Base-by-base conservation (phyloP, 2,888 invertebrate species). In the Seira ritae region DNA sequence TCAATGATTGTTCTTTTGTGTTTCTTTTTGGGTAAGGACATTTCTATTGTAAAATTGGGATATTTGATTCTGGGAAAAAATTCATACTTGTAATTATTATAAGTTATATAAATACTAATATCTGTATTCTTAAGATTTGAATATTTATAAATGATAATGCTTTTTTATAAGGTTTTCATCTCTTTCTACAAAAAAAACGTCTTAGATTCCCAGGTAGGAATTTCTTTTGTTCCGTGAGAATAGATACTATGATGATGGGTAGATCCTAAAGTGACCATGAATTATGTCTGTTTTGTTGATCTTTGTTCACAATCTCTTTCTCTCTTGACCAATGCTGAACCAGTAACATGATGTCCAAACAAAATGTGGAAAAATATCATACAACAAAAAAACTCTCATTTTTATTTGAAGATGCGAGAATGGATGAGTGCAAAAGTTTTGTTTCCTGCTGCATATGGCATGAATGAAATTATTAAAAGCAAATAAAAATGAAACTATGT, bases 311-410 rank as follows among this genome's bases (percentile, higher is more conserved):
- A 42, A n/a, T 24, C 55, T n/a, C 55, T 31, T 31, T 17, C 68
- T 24, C 17, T 70, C 70, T 72, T 42, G 79, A 80, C 73, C 79
- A 80, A 80, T 79, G 60, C 42, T 73, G 68, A 80, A 80, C 66
- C 71, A 55, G 60, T 69, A 62, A 80, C 74, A 80, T n/a, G 17
- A 50, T 80, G 80, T 80, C 80, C 74, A 80, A 73, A 46, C 66
- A 20, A 50, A 8, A 50, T 50, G 17, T 50, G 50, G 46, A 42
- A 46, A 80, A 74, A 80, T 80, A 80, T 80, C 80, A 80, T 50
- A n/a, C 12, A 15, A 15, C 3, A 50, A 50, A 50, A 50, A n/a
- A 50, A 8, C 12, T 50, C 17, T 12, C 50, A 8, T 50, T 50
- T 12, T 50, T n/a, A 50, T 3, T 12, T 50, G 31, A 31, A 31